Base-by-base conservation (phyloP, 2,888 invertebrate species). In the Loripinus fragilis region DNA sequence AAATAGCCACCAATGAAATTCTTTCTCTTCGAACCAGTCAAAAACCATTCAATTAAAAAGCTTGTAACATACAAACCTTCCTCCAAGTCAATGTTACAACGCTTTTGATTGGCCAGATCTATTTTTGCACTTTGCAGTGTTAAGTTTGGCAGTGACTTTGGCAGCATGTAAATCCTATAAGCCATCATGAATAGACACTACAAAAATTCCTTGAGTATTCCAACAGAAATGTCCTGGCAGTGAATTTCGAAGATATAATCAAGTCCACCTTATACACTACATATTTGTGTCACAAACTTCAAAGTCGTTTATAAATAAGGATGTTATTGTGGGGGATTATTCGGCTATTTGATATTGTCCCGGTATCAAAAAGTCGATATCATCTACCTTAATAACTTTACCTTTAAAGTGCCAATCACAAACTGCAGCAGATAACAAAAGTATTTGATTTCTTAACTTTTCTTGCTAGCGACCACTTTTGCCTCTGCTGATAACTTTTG, bases 151-250 rank as follows among this genome's bases (percentile, higher is more conserved):
- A 76, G 38, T 23, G 55, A 28, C 20, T 74, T 48, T 30, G 55
- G 65, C 10, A 82, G 80, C 86, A 86, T 86, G 67, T 86, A 86
- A 38, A 86, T 84, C 71, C 86, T 77, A 69, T 86, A 86, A n/a
- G 86, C 86, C 86, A 86, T 86, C 55, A 48, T 73, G 41, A 67
- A 60, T 28, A 60, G 28, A 38, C 7, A 12, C 5, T 8, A 38
- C 38, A 12, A 38, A 38, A 38, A 38, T 38, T 38, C 5, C 12
- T 38, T 12, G 7, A 38, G 38, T 38, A 38, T 38, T n/a, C 38
- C 12, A 38, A 38, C 5, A 38, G 5, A 8, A 38, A 8, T 38
- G 5, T 5, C 38, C 12, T 38, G 38, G 38, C 38, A 38, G 38
- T 38, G 38, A 8, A 38, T 8, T 38, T 38, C 38, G 7, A 38